Conservation (phyloP, 1,140 invertebrate species). For the Rhysida immarginata region DNA sequence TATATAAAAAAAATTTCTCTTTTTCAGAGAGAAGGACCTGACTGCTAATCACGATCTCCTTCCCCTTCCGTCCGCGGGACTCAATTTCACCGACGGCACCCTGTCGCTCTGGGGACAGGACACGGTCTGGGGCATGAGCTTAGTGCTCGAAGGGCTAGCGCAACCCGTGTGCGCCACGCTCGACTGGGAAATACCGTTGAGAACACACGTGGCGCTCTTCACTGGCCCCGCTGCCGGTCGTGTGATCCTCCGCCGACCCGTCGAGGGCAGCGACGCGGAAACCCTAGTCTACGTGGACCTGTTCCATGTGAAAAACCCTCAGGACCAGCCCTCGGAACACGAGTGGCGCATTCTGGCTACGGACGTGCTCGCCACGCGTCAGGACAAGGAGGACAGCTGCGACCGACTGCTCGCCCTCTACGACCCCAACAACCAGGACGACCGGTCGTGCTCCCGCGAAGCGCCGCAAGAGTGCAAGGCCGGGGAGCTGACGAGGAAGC, state of each 20-base stretch:
- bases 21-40: slow-evolving; percentile 33
- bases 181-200: slow-evolving; percentile 8
- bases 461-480: slow-evolving; percentile 32
- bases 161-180: slow-evolving; percentile 23
- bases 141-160: slow-evolving; percentile 20
- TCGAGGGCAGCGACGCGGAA: slow-evolving; percentile 36
- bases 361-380: slow-evolving; percentile 60
- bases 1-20: too few relatives aligned
- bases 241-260: slow-evolving; percentile 49
- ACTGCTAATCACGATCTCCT: slow-evolving; percentile 34
- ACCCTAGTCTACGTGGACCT: slow-evolving; percentile 56
- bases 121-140: slow-evolving; percentile 25
- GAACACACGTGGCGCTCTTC: slow-evolving; percentile 61
- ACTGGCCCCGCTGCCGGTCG: slow-evolving; percentile 57
- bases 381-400: slow-evolving; percentile 32
- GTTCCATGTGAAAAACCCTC: slow-evolving; percentile 29
- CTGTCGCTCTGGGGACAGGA: slow-evolving; percentile 21
- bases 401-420: slow-evolving; percentile 70
- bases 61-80: slow-evolving; percentile 31
- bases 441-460: slow-evolving; percentile 28
- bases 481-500: slow-evolving; percentile 60
- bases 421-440: slow-evolving; percentile 56
- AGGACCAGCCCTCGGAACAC: slow-evolving; percentile 45
- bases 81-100: slow-evolving; percentile 18
- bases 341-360: slow-evolving; percentile 80